Base-by-base conservation (phyloP, 2,888 invertebrate species). In the Hydriomena furcata region DNA sequence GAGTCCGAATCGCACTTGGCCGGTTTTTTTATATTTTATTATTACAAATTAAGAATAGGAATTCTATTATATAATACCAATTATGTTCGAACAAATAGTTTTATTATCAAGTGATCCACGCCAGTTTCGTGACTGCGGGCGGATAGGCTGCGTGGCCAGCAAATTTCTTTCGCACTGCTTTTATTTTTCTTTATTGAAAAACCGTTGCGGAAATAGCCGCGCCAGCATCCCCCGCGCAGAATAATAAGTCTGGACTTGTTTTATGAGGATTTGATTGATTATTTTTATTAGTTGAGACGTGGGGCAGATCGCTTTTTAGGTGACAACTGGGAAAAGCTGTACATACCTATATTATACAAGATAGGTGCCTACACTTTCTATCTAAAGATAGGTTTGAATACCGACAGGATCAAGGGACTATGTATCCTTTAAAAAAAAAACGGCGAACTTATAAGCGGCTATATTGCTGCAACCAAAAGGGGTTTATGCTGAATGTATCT, bases 151-250 rank as follows among this genome's bases (percentile, higher is more conserved):
- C 73, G 60, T 56, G 54, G 63, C 54, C 63, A 69, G 69, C 72
- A 60, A 59, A 68, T 68, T 70, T 66, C 61, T 60, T 54, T 53
- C 48, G 59, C 63, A 59, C 56, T 59, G 52, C 60, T 66, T 56
- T 65, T 57, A 52, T 62, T 65, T 69, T 65, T 66, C 60, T 64
- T 64, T 69, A 66, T 71, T 65, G 63, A 62, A 65, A 65, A 64
- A 48, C 58, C 61, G 59, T 40, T 35, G 60, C 60, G 58, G 62
- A 67, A 64, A 61, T 34, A 46, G 40, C 40, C 35, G 28, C 37
- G 52, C 42, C 32, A 51, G 53, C 55, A 31, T 24, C 45, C 52
- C n/a, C 42, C 44, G 48, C 32, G 20, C 25, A 31, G 61, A 62
- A 62, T 62, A 58, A 55, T 51, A 61, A 61, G 37, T 37, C 47